A percentile compares a stretch with the other conserved stretches of the same genome.
These are phyloP conservation scores for Rhagoletis zephyria DNA, from an alignment of 1,140 invertebrate species.

Conservation along the genomic window DNA sequence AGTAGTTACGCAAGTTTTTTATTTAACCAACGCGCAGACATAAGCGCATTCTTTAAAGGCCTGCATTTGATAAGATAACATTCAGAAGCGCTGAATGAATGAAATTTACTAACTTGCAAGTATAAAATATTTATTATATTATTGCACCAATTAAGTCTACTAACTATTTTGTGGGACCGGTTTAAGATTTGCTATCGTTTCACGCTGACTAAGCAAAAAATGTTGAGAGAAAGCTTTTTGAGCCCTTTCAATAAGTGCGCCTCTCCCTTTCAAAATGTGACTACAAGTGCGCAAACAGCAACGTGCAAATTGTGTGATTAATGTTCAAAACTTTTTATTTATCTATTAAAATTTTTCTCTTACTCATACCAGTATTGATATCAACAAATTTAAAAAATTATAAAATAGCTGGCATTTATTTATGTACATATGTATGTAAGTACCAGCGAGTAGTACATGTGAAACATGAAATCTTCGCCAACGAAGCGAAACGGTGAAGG, in stretches of 20 bases:
- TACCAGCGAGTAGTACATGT: background rate
- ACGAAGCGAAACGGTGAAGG: constrained; percentile 1
- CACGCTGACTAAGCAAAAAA: no score
- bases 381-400: no score
- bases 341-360: background rate
- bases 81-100: constrained; percentile 22
- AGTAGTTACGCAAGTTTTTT: background rate
- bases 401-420: background rate
- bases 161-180: no score
- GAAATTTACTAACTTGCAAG: no score
- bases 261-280: no score
- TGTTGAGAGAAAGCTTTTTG: no score
- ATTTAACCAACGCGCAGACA: background rate
- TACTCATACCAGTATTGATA: background rate
- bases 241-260: no score
- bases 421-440: background rate
- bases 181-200: no score
- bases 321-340: background rate
- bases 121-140: no score
- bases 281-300: no score
- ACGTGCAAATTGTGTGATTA: background rate
- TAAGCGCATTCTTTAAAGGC: background rate
- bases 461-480: background rate
- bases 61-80: constrained; percentile 20
- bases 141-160: no score